These are phyloP conservation scores for Nesidiocoris tenuis DNA, from an alignment of 2,888 invertebrate genomes.

Conservation along the genomic window DNA sequence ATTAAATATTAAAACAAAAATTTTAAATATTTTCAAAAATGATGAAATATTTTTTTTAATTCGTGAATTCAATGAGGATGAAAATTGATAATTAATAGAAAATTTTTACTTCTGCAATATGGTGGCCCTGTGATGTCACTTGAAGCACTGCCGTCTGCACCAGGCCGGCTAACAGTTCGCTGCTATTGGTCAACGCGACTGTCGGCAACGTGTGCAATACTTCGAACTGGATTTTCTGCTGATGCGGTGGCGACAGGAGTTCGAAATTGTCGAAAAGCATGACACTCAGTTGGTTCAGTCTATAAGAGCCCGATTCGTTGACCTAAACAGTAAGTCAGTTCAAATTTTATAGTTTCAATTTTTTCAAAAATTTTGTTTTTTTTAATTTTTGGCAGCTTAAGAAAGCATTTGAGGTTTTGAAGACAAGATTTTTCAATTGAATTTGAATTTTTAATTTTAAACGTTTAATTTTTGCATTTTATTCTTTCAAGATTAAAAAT, in stretches of 20 bases:
- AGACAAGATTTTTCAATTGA: too few species aligned
- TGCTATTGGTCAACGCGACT: slow-evolving; percentile 58
- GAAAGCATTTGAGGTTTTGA: too few species aligned
- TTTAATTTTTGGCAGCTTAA: too few species aligned
- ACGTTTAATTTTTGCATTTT: too few species aligned
- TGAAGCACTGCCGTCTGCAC: slow-evolving; percentile 74
- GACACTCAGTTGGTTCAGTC: slow-evolving; percentile 69
- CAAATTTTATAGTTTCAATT: too few species aligned
- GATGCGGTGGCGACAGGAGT: slow-evolving; percentile 67
- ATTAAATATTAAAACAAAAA: too few species aligned
- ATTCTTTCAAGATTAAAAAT: neutral
- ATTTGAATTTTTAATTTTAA: too few species aligned
- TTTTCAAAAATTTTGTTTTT: too few species aligned
- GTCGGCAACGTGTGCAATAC: slow-evolving; percentile 61
- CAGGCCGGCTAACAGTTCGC: slow-evolving; percentile 77
- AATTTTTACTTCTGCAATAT: slow-evolving; percentile 38
- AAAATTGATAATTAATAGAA: too few species aligned
- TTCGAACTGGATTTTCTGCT: slow-evolving; percentile 60
- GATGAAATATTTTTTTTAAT: too few species aligned
- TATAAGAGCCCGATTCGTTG: slow-evolving; percentile 68
- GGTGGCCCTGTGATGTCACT: slow-evolving; percentile 55
- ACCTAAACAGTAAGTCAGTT: slow-evolving; percentile 54
- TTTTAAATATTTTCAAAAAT: too few species aligned
- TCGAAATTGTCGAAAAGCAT: slow-evolving; percentile 67
- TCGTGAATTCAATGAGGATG: too few species aligned